These are phyloP conservation scores for Drosophila pallidifrons DNA, from an alignment of 1,140 invertebrate genomes.

Conservation along the genomic window DNA sequence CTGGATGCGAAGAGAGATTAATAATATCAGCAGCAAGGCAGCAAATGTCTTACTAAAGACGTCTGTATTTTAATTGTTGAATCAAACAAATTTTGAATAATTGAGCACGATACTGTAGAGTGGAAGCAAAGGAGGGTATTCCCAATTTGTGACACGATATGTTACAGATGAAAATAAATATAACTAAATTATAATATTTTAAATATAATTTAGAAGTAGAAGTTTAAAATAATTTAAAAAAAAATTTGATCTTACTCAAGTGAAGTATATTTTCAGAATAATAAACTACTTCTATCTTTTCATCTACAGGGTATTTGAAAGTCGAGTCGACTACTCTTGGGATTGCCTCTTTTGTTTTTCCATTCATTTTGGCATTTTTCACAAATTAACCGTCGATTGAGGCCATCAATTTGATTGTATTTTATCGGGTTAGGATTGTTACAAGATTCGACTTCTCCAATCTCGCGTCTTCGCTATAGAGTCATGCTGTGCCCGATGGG, in stretches of 20 bases:
- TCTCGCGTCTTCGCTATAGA: slow-evolving; percentile 17
- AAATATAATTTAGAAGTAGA: no score
- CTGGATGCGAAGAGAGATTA: slow-evolving; percentile 4
- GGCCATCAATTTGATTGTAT: slow-evolving; percentile 80
- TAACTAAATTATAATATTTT: no score
- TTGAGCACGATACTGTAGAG: not conserved
- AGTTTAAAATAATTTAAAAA: no score
- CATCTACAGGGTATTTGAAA: not conserved
- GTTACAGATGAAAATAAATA: not conserved
- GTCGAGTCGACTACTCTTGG: not conserved
- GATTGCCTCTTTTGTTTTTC: not conserved
- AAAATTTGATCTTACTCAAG: no score
- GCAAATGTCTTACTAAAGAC: slow-evolving; percentile 36
- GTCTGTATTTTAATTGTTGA: slow-evolving; percentile 46
- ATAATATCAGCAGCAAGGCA: slow-evolving; percentile 7
- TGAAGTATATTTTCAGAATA: no score
- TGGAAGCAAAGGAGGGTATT: not conserved
- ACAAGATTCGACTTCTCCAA: not conserved
- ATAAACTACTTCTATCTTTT: not conserved
- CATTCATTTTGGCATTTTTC: slow-evolving; percentile 57
- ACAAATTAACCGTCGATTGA: slow-evolving; percentile 81
- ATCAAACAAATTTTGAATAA: slow-evolving; percentile 52
- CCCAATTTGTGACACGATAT: not conserved
- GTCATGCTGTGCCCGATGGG: slow-evolving; percentile 51
- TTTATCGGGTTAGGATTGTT: slow-evolving; percentile 40